phyloP scores from a whole-genome alignment of 1,140 invertebrate genomes.

The Heliothis virescens region DNA sequence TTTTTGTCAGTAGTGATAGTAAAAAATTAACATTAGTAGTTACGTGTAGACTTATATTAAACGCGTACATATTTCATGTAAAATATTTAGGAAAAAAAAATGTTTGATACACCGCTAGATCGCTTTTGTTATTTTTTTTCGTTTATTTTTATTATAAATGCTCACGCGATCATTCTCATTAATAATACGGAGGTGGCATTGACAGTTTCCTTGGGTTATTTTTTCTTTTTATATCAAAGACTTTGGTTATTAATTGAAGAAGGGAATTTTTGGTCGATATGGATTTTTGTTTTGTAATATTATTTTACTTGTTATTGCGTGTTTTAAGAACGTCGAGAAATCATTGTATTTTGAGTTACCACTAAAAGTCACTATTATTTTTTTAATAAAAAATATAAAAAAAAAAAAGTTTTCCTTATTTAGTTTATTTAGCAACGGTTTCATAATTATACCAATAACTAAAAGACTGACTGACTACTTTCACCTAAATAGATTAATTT shows the following conservation, averaged over 20 bases:
- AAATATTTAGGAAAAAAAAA: conserved; percentile 5
- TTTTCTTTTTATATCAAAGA: background rate
- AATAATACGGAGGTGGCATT: conserved; percentile 6
- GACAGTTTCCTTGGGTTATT: conserved; percentile 16
- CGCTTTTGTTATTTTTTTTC: conserved; percentile 11
- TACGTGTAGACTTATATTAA: conserved; percentile 24
- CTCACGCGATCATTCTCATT: conserved; percentile 25
- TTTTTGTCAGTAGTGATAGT: no score
- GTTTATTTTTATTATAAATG: conserved; percentile 10
- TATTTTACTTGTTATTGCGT: no score
- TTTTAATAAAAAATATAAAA: no score
- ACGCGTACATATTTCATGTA: conserved; percentile 32
- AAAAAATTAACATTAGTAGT: no score
- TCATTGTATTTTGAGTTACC: no score
- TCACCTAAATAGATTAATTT: background rate
- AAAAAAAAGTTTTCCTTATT: no score
- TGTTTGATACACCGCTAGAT: conserved; percentile 5
- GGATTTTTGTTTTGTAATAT: background rate
- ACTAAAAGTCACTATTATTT: no score
- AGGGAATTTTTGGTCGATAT: background rate
- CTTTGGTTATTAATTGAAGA: background rate
- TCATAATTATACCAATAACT: no score
- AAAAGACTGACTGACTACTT: background rate
- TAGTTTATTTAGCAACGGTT: no score
- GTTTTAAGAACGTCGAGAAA: no score